Conservation (phyloP, 1,140 invertebrate species). For the Nasonia giraulti region DNA sequence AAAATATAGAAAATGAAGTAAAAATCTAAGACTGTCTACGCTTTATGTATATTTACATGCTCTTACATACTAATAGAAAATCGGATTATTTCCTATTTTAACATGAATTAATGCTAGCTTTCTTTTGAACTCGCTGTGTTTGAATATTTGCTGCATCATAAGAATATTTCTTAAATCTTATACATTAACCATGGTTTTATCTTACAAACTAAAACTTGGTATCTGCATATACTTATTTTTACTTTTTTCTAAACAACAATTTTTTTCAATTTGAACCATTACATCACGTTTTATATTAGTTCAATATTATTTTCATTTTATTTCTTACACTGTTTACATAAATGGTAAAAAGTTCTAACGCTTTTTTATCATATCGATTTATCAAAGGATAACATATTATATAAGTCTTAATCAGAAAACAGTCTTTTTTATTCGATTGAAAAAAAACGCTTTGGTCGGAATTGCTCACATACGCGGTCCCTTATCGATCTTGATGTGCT, state of each 20-base stretch:
- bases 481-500: not conserved
- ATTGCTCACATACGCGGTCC: not conserved
- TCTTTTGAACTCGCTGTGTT: not conserved
- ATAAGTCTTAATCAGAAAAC: not conserved
- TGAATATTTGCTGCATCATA: no score
- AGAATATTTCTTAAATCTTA: not conserved
- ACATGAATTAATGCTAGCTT: not conserved
- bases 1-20: slow-evolving; percentile 51
- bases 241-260: not conserved
- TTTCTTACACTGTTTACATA: slow-evolving; percentile 2
- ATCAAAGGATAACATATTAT: not conserved
- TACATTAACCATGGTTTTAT: not conserved
- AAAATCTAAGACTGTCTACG: slow-evolving; percentile 33
- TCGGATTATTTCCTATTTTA: not conserved
- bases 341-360: not conserved
- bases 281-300: not conserved
- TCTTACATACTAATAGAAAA: slow-evolving; percentile 9
- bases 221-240: not conserved
- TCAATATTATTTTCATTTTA: not conserved
- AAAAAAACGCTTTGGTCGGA: not conserved
- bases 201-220: not conserved
- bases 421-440: slow-evolving; percentile 6
- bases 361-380: not conserved
- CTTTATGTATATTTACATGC: slow-evolving; percentile 7
- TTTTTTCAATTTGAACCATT: not conserved